A percentile compares a stretch with the other conserved stretches of the same genome.
These are phyloP conservation scores for Apomyelois bistriatella DNA, from an alignment of 2,888 invertebrate species.

Conservation along the genomic window DNA sequence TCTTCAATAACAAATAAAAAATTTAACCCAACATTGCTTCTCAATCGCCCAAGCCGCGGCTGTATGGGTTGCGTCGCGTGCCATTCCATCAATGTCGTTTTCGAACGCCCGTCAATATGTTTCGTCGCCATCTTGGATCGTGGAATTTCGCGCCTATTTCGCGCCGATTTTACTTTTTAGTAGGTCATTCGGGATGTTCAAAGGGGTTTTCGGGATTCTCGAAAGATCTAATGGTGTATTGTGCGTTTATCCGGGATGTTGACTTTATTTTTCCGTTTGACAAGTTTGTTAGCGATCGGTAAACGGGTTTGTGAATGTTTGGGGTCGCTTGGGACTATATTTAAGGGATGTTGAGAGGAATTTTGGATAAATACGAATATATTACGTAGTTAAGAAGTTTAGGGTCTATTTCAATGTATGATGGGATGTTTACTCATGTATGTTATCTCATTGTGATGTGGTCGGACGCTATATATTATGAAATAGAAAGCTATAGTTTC, in stretches of 20 bases:
- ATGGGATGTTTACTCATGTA: not conserved
- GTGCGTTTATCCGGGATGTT: constrained; percentile 12
- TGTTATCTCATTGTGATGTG: no score
- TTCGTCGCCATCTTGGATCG: constrained; percentile 25
- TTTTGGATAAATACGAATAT: not conserved
- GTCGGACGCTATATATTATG: no score
- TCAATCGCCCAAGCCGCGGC: not conserved
- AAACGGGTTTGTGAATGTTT: constrained; percentile 9
- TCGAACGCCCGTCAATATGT: constrained; percentile 25
- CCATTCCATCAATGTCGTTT: constrained; percentile 25
- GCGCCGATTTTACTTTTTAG: constrained; percentile 24
- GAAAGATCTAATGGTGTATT: constrained; percentile 12
- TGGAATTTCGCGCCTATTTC: constrained; percentile 18
- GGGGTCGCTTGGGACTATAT: constrained; percentile 9
- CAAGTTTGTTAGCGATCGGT: constrained; percentile 14
- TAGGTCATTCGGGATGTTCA: constrained; percentile 24
- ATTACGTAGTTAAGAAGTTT: not conserved
- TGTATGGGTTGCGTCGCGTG: constrained; percentile 18
- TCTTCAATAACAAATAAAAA: constrained; percentile 5
- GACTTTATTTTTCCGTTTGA: constrained; percentile 14
- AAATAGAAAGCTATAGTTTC: no score
- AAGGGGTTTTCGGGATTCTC: constrained; percentile 12
- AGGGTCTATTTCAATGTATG: not conserved
- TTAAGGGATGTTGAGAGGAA: constrained; percentile 3
- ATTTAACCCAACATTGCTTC: constrained; percentile 9